Base-by-base conservation (phyloP, 1,140 invertebrate species). In the Tribolium castaneum region DNA sequence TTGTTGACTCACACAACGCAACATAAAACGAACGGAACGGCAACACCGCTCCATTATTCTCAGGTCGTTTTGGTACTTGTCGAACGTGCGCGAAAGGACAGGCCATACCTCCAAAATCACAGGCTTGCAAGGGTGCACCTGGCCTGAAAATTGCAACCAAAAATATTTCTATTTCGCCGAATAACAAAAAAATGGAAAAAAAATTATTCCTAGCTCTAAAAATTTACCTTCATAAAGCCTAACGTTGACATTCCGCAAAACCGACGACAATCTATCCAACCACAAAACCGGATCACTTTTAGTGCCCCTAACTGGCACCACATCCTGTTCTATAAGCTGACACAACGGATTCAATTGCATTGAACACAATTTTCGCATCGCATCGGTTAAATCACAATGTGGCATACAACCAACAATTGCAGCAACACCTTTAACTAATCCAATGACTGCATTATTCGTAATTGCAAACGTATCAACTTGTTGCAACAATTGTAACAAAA, bases 31-130 rank as follows among this genome's bases (percentile, higher is more conserved):
- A 72, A 99, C 89, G 83, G 95, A 94, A 39, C 97, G 91, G 87
- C 97, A 98, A 84, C 93, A 93, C 79, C 96, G 90, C 88, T 99
- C 98, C 91, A 98, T 97, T 12, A 98, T 91, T 77, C 96, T 90
- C 9, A 92, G 84, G 87, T 98, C 95, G n/a, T 88, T 87, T 86
- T 95, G 92, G 88, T 95, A 98, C 84, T 89, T 91, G 35, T 89
- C 87, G 91, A 97, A 83, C 6, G 92, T 91, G 50, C 91, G 90
- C 0, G 95, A 95, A 56, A 99, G 87, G 9, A 97, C 90, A 14
- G 96, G 96, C 97, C 97, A 99, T 59, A 94, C 92, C 87, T 97
- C 94, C 39, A 90, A 90, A 19, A 97, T 89, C 50, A 96, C 94
- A 70, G 89, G 89, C 87, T 94, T 90, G 87, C 95, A 97, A 10